Base-by-base conservation (phyloP, 2,888 invertebrate species). In the Netelia inedita region DNA sequence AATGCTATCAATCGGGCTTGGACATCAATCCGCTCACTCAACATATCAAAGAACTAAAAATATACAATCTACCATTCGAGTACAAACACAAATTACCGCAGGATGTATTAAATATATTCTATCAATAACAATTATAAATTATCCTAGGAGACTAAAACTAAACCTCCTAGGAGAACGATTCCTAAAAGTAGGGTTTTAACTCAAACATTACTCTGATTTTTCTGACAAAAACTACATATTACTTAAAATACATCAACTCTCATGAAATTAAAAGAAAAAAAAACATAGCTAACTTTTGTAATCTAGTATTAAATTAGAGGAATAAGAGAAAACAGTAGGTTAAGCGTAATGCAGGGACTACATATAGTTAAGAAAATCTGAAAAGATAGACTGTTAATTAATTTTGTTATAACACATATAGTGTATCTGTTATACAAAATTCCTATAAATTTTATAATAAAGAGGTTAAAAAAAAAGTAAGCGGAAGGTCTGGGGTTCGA, bases 61-160 rank as follows among this genome's bases (percentile, higher is more conserved):
- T 19, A 63, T 16, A 82, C 65, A 82, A 79, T 53, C 1, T 63
- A 35, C 71, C 79, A 3, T 69, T 61, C n/a, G 19, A 6, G 46
- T 55, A 57, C 3, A 83, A 83, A 63, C 82, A 76, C 59, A 82
- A 65, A 83, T n/a, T 78, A 23, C 85, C 46, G 1, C 46, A 66
- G 8, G 46, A 66, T 11, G 46, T 21, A 21, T 11, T 66, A 66
- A 16, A 43, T 11, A 66, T 66, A 66, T 66, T 75, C n/a, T 82
- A 81, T 46, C 41, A 79, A 66, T 50, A 50, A 50, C 9, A n/a
- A 50, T 50, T 50, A 50, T 8, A n/a, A 50, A n/a, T 8, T 50
- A 50, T 3, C 2, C 1, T 28, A 28, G 28, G 28, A 28, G 1
- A 28, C 28, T 28, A 3, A 28, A 28, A 28, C 28, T 28, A 28